Conservation (phyloP, 2,888 invertebrate genomes). For the Margaritifera margaritifera region DNA sequence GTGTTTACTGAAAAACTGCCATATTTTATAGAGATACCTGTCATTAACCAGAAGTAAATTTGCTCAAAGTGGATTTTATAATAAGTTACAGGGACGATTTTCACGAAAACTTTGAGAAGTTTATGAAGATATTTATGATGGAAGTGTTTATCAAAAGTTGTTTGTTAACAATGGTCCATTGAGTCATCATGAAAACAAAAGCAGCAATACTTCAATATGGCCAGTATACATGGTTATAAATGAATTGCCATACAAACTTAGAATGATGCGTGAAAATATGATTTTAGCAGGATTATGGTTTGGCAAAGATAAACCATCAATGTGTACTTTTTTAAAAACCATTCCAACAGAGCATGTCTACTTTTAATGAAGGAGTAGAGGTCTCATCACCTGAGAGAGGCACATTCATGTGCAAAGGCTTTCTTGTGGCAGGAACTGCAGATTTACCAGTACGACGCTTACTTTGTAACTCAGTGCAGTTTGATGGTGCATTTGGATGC, state of each 20-base stretch:
- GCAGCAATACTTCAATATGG: slow-evolving; percentile 16
- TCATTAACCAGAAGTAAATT: too few relatives aligned
- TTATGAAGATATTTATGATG: slow-evolving; percentile 23
- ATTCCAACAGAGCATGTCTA: neutral
- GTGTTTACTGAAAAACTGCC: neutral
- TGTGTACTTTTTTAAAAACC: slow-evolving; percentile 10
- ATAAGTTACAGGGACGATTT: slow-evolving; percentile 10
- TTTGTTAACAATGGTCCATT: too few relatives aligned
- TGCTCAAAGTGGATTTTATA: too few relatives aligned
- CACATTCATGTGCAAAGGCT: slow-evolving; percentile 2
- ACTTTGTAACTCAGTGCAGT: slow-evolving; percentile 18
- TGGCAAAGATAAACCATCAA: neutral
- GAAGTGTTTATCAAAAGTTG: too few relatives aligned
- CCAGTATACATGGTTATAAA: slow-evolving; percentile 20
- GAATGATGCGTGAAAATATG: slow-evolving; percentile 24
- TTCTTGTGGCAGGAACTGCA: slow-evolving; percentile 12
- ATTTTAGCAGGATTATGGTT: slow-evolving; percentile 15
- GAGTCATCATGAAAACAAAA: slow-evolving; percentile 13
- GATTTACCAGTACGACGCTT: slow-evolving; percentile 15
- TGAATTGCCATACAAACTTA: slow-evolving; percentile 21
- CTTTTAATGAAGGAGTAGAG: slow-evolving; percentile 2
- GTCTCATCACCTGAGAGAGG: slow-evolving; percentile 5
- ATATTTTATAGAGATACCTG: slow-evolving; percentile 18
- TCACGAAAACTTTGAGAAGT: neutral
- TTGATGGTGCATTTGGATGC: slow-evolving; percentile 17